These are phyloP conservation scores for Metaphire vulgaris DNA, from an alignment of 1,140 invertebrate species.

Conservation along the genomic window DNA sequence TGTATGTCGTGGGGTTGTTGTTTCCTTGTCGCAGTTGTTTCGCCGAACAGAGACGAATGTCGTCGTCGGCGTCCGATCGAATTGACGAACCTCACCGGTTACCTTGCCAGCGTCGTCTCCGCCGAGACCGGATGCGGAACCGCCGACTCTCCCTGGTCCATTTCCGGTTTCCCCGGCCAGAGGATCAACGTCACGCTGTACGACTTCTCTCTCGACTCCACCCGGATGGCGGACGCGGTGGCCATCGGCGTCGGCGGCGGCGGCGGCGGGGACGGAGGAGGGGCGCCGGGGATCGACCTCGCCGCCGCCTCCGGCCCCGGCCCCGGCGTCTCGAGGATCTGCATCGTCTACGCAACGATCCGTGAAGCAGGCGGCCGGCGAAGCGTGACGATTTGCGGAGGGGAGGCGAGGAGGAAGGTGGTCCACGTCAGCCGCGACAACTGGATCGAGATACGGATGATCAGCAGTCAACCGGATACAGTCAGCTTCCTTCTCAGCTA, in stretches of 20 bases:
- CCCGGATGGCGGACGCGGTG: not conserved
- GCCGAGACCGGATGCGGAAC: not conserved
- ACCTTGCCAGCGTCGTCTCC: not conserved
- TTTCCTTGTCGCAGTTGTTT: not conserved
- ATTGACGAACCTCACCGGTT: not conserved
- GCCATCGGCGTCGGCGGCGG: too few species aligned
- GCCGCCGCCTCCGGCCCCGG: not conserved
- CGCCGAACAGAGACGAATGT: not conserved
- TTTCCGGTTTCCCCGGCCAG: not conserved
- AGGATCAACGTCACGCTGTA: not conserved
- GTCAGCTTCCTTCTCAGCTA: not conserved
- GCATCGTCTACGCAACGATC: not conserved
- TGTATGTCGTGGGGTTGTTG: not conserved
- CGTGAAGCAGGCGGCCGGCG: not conserved
- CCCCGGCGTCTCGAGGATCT: not conserved
- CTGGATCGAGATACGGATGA: not conserved
- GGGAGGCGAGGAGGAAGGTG: not conserved
- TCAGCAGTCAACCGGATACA: not conserved
- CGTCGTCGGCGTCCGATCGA: not conserved
- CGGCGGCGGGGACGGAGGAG: not conserved
- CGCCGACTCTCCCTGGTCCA: not conserved
- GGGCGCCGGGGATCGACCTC: too few species aligned
- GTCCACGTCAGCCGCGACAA: not conserved
- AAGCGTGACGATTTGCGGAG: not conserved
- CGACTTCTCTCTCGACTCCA: not conserved